Conservation (phyloP, 2,888 invertebrate genomes). For the Oconnorella tubifera region DNA sequence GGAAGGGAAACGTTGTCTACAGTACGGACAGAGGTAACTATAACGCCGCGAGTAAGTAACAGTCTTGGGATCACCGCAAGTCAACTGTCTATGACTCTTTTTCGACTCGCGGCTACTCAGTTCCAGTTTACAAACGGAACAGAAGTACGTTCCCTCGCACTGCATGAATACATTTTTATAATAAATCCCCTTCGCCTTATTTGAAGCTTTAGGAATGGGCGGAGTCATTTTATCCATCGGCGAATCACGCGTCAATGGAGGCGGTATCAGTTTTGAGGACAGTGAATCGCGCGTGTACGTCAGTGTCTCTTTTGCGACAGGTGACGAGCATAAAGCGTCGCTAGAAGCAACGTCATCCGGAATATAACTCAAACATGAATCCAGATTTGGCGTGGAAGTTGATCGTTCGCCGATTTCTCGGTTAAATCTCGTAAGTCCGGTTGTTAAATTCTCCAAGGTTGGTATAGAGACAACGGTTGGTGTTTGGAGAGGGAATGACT, state of each 20-base stretch:
- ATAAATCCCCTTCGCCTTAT: conserved; percentile 16
- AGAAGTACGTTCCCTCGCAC: conserved; percentile 28
- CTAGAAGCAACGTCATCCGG: not conserved
- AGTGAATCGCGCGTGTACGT: not conserved
- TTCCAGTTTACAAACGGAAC: conserved; percentile 22
- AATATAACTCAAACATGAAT: not conserved
- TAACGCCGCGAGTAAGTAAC: conserved; percentile 27
- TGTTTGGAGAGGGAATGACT: conserved; percentile 10
- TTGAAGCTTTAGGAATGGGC: not conserved
- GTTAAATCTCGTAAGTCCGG: conserved; percentile 4
- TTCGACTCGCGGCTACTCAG: conserved; percentile 23
- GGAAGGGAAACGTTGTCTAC: conserved; percentile 30
- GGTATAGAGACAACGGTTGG: conserved; percentile 23
- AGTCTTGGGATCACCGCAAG: conserved; percentile 24
- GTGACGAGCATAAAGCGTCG: not conserved
- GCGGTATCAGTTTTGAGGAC: not conserved
- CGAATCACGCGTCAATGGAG: not conserved
- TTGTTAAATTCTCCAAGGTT: conserved; percentile 19
- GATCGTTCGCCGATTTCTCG: no score
- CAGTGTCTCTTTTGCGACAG: no score
- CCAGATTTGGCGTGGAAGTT: not conserved
- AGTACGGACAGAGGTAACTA: conserved; percentile 31
- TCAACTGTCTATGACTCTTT: conserved; percentile 19
- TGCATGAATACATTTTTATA: conserved; percentile 30
- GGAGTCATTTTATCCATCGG: not conserved